Conservation (phyloP, 1,140 invertebrate species). For the Thaumetopoea pityocampa region DNA sequence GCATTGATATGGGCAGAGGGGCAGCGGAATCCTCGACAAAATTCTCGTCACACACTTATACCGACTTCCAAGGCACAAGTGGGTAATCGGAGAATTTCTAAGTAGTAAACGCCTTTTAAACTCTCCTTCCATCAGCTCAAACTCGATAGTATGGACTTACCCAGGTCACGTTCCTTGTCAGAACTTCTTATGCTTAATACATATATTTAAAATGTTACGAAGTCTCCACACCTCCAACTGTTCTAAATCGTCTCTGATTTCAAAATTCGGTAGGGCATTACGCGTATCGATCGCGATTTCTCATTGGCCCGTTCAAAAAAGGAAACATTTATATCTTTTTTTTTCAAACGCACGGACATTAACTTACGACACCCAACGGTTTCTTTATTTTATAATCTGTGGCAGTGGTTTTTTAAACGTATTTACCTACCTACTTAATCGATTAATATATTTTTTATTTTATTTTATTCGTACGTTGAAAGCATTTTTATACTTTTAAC, state of each 20-base stretch:
- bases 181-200: too few relatives aligned
- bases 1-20: too few relatives aligned
- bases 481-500: constrained; percentile 14
- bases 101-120: too few relatives aligned
- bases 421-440: too few relatives aligned
- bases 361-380: constrained; percentile 4
- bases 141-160: background rate
- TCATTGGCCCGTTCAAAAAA: constrained; percentile 51
- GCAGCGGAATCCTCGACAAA: too few relatives aligned
- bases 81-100: too few relatives aligned
- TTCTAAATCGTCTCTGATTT: constrained; percentile 31
- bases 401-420: constrained; percentile 18
- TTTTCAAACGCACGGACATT: constrained; percentile 22
- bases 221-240: constrained; percentile 14
- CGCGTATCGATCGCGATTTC: constrained; percentile 45
- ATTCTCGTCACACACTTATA: too few relatives aligned
- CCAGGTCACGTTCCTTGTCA: too few relatives aligned
- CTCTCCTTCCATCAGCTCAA: too few relatives aligned
- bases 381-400: constrained; percentile 12
- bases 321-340: constrained; percentile 26
- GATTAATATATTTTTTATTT: constrained; percentile 16
- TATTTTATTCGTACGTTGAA: constrained; percentile 1
- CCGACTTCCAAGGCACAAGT: too few relatives aligned
- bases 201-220: too few relatives aligned
- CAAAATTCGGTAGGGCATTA: constrained; percentile 52